Percentiles rank a stretch among this genome's conserved stretches.
phyloP scores from a whole-genome alignment of 2,113 vertebrate species.

The Peucedramus taeniatus region DNA sequence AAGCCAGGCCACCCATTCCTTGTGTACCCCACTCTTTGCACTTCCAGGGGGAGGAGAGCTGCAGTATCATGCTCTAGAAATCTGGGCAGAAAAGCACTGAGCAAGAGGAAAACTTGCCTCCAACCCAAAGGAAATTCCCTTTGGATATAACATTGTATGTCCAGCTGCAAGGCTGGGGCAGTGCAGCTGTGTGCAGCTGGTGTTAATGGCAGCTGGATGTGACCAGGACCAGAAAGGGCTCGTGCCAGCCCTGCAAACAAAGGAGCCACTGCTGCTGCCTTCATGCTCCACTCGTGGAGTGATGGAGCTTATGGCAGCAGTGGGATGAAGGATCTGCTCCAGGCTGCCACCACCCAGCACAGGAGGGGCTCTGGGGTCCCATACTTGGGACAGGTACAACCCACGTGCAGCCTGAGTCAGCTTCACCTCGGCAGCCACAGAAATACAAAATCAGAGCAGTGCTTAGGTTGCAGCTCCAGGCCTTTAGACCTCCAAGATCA shows the following conservation, averaged over 20 bases:
- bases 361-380: accelerated
- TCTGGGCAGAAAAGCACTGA: background rate
- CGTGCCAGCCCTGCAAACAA: accelerated
- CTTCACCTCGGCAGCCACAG: accelerated
- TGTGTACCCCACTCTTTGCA: background rate
- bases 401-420: accelerated
- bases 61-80: background rate
- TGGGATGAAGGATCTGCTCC: accelerated
- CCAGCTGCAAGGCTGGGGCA: background rate
- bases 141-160: background rate
- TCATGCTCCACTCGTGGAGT: accelerated
- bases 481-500: background rate
- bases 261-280: background rate
- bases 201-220: background rate
- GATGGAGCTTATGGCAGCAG: background rate
- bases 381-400: accelerated
- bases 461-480: background rate
- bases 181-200: background rate
- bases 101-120: background rate
- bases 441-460: background rate
- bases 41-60: background rate
- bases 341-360: background rate
- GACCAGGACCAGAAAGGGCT: background rate
- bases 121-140: background rate
- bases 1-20: background rate